Evolutionary conservation across 2,888 invertebrate genomes (phyloP), one percentile per base, ranked within the genome.

Genomic region (Siphlonurus alternatus): DNA sequence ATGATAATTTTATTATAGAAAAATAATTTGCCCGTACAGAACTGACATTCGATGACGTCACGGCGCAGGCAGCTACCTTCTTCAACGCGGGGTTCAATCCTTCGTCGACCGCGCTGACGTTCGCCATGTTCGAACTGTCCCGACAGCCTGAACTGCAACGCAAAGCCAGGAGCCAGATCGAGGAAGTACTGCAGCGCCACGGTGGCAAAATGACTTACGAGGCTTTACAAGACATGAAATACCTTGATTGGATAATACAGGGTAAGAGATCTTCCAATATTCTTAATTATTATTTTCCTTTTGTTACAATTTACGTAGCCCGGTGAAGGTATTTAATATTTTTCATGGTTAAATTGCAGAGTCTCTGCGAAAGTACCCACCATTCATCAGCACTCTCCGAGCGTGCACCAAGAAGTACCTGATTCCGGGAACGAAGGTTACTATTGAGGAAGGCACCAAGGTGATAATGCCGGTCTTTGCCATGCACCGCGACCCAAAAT

Each of bases 21-120:
- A n/a, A n/a, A n/a, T n/a, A n/a, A n/a, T n/a, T n/a, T n/a, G n/a
- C 20, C 20, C 20, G 5, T n/a, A 56, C 53, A 22, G 72, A 73
- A 66, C 66, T 76, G 15, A 73, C 73, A 2, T 72, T 76, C 1
- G 70, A 69, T 20, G 59, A 76, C 0, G 74, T 77, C 22, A 72
- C 73, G 1, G 75, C 77, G 0, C 77, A 79, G 68, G 75, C 75
- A 1, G 76, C 77, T 67, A 70, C 77, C 19, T 78, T 79, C 67
- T 78, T 76, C 65, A 70, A 72, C 1, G 53, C 53, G 10, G 53
- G 53, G 10, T 51, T 51, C 53, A n/a, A 51, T 15, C 10, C 53
- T 10, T 51, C 53, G 10, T 51, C 53, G 10, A 15, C 53, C 10
- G n/a, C n/a, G 53, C 53, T 51, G 53, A 51, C 53, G 10, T 51